Evolutionary conservation across 2,797 vertebrate species (phyloP), one percentile per base, ranked within the genome.

Genomic region (Florisuga fusca): DNA sequence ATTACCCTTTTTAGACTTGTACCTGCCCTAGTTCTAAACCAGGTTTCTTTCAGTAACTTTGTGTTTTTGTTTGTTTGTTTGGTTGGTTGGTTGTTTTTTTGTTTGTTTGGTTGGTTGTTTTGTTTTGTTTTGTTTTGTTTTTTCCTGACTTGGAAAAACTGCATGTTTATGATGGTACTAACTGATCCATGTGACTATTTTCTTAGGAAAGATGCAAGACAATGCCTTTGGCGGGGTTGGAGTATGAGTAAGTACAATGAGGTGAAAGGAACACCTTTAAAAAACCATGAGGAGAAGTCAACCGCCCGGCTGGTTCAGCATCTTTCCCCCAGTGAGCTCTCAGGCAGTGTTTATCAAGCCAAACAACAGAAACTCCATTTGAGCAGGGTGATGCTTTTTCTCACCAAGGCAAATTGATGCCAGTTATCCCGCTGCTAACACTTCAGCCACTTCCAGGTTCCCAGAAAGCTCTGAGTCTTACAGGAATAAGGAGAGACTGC

Each of bases 251-350:
- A 89, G 71, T 59, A 63, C 34, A 48, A 25, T 0, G 18, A 90
- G 61, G 59, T 89, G 63, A 89, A 92, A 90, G 81, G 90, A 91
- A 79, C 0, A 92, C 74, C 86, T 90, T 63, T 31, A 92, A 90
- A 36, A 87, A 84, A 87, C 20, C 19, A 64, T 25, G 53, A 78
- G 50, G 29, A 92, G 15, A 43, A 95, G 34, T 41, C 36, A 80
- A 72, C 48, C 90, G 43, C 31, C 63, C 62, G 43, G 48, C 13
- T 63, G 43, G 46, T 68, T 80, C 61, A 88, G 22, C 58, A 69
- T 43, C 77, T 90, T 95, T 88, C 36, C 57, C 41, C 72, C 50
- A 64, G 29, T 15, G 34, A 74, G 45, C 41, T 93, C 38, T 51
- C 81, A 92, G 59, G 6, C 53, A 23, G 0, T 2, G n/a, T 78